These are phyloP conservation scores for Cotesia glomerata DNA, from an alignment of 1,140 invertebrate species.

Conservation along the genomic window DNA sequence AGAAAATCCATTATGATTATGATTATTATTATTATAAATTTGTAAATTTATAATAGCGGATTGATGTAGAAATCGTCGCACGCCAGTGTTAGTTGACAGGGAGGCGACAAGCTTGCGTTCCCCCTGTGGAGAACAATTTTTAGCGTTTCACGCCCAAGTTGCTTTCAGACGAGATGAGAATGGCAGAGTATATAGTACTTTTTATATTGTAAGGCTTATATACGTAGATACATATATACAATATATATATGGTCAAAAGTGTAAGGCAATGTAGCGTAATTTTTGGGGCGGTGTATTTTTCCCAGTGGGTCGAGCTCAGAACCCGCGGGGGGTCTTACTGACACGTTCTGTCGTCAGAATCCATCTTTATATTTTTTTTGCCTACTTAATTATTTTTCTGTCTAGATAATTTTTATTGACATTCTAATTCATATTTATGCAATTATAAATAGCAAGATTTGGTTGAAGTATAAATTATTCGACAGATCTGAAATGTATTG, in stretches of 20 bases:
- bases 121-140: slow-evolving; percentile 16
- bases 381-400: background rate
- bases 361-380: background rate
- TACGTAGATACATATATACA: too few relatives aligned
- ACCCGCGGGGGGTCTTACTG: background rate
- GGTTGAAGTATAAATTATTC: background rate
- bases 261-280: slow-evolving; percentile 16
- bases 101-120: slow-evolving; percentile 7
- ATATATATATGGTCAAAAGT: too few relatives aligned
- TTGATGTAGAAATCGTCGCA: slow-evolving; percentile 1
- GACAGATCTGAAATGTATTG: background rate
- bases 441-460: background rate
- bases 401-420: background rate
- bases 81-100: background rate
- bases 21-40: background rate
- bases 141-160: slow-evolving; percentile 20
- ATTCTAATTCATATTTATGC: background rate
- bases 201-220: background rate
- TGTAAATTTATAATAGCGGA: slow-evolving; percentile 18
- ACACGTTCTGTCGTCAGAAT: background rate
- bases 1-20: too few relatives aligned
- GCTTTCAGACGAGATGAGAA: background rate
- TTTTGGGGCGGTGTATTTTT: slow-evolving; percentile 21
- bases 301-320: slow-evolving; percentile 1
- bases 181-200: background rate